Evolutionary conservation across 2,113 vertebrate species (phyloP).

Genomic region (Recurvirostra avosetta): DNA sequence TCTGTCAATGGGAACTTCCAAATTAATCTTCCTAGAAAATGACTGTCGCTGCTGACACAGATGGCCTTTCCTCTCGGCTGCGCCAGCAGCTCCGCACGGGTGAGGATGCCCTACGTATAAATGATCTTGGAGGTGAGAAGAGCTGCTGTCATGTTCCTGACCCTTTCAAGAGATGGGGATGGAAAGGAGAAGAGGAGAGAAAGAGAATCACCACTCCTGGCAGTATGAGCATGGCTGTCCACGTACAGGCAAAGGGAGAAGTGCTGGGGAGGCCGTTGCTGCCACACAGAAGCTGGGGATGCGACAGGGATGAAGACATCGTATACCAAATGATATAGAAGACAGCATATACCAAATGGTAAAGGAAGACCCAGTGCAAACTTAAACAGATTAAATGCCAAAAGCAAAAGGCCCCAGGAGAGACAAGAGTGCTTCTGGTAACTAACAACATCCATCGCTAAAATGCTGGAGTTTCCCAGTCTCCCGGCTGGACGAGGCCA

Average conservation of each 20-base stretch:
- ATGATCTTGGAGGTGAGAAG: background rate
- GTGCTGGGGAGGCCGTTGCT: background rate
- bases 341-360: background rate
- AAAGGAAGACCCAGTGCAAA: background rate
- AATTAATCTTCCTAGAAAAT: background rate
- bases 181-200: background rate
- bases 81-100: background rate
- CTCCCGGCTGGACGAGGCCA: accelerated
- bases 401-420: background rate
- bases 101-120: accelerated
- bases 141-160: background rate
- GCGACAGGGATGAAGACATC: background rate
- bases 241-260: background rate
- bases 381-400: background rate
- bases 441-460: background rate
- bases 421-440: background rate
- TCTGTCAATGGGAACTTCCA: background rate
- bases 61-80: background rate
- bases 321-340: background rate
- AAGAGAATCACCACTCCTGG: background rate
- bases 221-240: background rate
- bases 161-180: background rate
- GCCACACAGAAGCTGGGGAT: background rate
- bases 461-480: background rate
- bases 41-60: background rate